These are phyloP conservation scores for Coelopa frigida DNA, from an alignment of 1,140 invertebrate species.

Conservation along the genomic window DNA sequence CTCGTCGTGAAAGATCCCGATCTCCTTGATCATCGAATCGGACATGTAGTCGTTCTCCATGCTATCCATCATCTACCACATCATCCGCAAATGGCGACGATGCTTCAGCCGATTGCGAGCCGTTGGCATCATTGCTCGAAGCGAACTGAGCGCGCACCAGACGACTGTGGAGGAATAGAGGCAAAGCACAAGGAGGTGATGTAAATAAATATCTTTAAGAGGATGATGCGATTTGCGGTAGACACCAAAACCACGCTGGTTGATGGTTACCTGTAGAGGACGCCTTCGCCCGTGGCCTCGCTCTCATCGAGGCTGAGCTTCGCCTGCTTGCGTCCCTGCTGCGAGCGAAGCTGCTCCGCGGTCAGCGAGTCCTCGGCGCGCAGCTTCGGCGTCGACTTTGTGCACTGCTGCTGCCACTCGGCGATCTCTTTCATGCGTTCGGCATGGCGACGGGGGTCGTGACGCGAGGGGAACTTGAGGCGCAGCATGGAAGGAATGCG, in stretches of 20 bases:
- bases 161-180: conserved; percentile 8
- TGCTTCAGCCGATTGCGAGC: background rate
- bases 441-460: conserved; percentile 60
- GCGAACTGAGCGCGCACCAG: conserved; percentile 9
- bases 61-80: conserved; percentile 8
- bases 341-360: background rate
- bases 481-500: conserved; percentile 84
- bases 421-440: conserved; percentile 51
- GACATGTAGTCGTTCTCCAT: conserved; percentile 24
- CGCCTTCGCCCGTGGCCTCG: too few relatives aligned
- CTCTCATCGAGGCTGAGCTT: background rate
- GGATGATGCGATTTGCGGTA: too few relatives aligned
- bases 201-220: too few relatives aligned
- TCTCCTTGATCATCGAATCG: conserved; percentile 25
- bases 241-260: too few relatives aligned
- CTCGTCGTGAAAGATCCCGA: conserved; percentile 32
- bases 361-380: too few relatives aligned
- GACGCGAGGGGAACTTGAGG: conserved; percentile 71
- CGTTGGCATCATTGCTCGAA: conserved; percentile 5
- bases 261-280: background rate
- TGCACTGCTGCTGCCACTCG: conserved; percentile 37
- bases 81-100: background rate
- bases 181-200: background rate
- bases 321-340: background rate
- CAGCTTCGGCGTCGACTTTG: too few relatives aligned